Evolutionary conservation across 2,113 vertebrate species (phyloP), one percentile per base, ranked within the genome.

Genomic region (Nothoprocta perdicaria): DNA sequence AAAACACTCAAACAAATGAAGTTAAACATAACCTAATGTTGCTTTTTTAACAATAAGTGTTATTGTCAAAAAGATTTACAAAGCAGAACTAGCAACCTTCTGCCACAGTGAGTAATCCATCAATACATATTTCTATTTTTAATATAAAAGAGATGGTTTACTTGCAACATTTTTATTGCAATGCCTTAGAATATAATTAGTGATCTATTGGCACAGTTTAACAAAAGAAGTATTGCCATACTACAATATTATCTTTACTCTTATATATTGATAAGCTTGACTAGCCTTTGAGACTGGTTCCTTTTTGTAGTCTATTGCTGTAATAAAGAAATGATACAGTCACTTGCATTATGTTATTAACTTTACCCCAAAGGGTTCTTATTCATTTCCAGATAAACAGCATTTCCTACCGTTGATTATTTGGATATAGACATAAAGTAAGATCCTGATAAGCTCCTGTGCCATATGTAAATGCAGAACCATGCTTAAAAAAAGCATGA

Each of bases 311-410:
- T 73, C 48, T 73, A 8, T 58, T 86, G 45, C 3, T 58, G 3
- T 21, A 86, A 82, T 78, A 80, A 79, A 92, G 33, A 86, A 72
- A 40, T 7, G 1, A 31, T 45, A 74, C 14, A 55, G 40, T 40
- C 29, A 65, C 48, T 73, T 68, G 8, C 89, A 45, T 71, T 72
- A 45, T 38, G 21, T 60, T 81, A 86, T 74, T 79, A 89, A 61
- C 22, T 89, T 76, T 79, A 68, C 14, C 66, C 31, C 24, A 86
- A 84, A 93, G 31, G 33, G 12, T n/a, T 80, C 33, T 75, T 68
- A 9, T 57, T 86, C 8, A 40, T 89, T 92, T 92, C n/a, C 26
- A 84, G 75, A 73, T 53, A 89, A 76, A 81, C 69, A 88, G 29
- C 0, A 43, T 72, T 73, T 76, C 53, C 22, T 84, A 3, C 23